A percentile compares a stretch with the other conserved stretches of the same genome.
Conservation (phyloP, 2,113 vertebrate genomes). For the Gambusia holbrooki region DNA sequence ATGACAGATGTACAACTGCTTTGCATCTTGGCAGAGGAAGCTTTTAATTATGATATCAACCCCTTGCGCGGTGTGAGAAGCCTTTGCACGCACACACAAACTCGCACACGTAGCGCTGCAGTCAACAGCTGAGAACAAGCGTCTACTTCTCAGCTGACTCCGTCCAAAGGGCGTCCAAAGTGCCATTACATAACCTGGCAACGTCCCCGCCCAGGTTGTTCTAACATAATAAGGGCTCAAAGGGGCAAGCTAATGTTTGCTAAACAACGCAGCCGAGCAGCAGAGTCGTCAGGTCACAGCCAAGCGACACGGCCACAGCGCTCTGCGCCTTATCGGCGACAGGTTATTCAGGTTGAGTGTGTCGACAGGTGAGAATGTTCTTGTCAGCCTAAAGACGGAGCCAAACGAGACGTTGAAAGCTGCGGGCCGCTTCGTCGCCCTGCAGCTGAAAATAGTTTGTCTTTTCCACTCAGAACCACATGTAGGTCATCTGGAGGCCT, state of each 20-base stretch:
- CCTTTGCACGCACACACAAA: slow-evolving; percentile 1
- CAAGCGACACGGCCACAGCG: neutral
- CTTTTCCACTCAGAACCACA: slow-evolving; percentile 13
- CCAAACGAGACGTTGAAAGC: neutral
- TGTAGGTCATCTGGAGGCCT: slow-evolving; percentile 26
- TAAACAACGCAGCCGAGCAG: slow-evolving; percentile 50
- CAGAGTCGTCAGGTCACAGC: slow-evolving; percentile 28
- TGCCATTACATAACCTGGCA: slow-evolving; percentile 66
- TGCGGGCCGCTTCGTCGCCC: neutral
- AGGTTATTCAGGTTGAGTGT: slow-evolving; percentile 60
- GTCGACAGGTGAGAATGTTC: slow-evolving; percentile 48
- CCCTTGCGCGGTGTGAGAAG: slow-evolving; percentile 7
- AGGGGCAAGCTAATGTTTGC: slow-evolving; percentile 57
- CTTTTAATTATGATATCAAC: slow-evolving; percentile 8
- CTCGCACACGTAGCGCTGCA: slow-evolving; percentile 28
- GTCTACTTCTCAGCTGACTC: slow-evolving; percentile 50
- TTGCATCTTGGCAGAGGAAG: slow-evolving; percentile 25
- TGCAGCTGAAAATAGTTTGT: neutral
- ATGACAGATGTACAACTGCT: neutral
- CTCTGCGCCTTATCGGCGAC: neutral
- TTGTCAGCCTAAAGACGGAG: neutral
- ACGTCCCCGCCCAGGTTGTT: slow-evolving; percentile 30
- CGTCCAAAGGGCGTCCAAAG: slow-evolving; percentile 61
- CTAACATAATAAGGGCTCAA: slow-evolving; percentile 65
- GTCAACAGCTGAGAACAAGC: slow-evolving; percentile 34